Base-by-base conservation (phyloP, 2,797 vertebrate species). In the Sylvilagus floridanus region DNA sequence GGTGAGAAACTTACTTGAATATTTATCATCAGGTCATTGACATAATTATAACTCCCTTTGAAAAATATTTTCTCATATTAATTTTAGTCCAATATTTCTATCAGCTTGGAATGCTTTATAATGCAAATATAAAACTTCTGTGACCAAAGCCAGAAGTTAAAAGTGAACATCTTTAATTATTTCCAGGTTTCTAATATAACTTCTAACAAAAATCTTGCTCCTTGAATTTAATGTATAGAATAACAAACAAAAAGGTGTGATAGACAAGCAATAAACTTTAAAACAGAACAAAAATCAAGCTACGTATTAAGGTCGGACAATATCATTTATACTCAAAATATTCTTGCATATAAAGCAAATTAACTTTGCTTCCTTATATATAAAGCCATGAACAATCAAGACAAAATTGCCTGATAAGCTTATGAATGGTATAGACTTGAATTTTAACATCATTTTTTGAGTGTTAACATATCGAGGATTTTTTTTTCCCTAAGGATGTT, bases 41-140 rank as follows among this genome's bases (percentile, higher is more conserved):
- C 28, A 88, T 32, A 89, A 94, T 66, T 76, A 84, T 47, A 96
- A 92, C 85, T 65, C 11, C n/a, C 94, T 96, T 93, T 85, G 32
- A 95, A 95, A 94, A 97, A 65, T 87, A 96, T 86, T 16, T 30
- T 68, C 19, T 86, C 19, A 22, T 30, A 89, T 88, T 94, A 91
- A 90, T 95, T 95, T 94, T 93, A 95, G 94, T 87, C 66, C 72
- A 95, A 28, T 95, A 89, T 96, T 97, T 93, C 93, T 87, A 60
- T 90, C 88, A 91, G 35, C 37, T 92, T 91, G 57, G 37, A 91
- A 94, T 89, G 72, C 60, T 96, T 91, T 93, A 69, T 6, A 75
- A 69, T 76, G 72, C 57, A 90, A 88, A 94, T 94, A 82, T 84
- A 85, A 96, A 97, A 93, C 60, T 93, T 96, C 73, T 91, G 63